phyloP scores from a whole-genome alignment of 2,797 vertebrate genomes.

The Hipposideros larvatus region DNA sequence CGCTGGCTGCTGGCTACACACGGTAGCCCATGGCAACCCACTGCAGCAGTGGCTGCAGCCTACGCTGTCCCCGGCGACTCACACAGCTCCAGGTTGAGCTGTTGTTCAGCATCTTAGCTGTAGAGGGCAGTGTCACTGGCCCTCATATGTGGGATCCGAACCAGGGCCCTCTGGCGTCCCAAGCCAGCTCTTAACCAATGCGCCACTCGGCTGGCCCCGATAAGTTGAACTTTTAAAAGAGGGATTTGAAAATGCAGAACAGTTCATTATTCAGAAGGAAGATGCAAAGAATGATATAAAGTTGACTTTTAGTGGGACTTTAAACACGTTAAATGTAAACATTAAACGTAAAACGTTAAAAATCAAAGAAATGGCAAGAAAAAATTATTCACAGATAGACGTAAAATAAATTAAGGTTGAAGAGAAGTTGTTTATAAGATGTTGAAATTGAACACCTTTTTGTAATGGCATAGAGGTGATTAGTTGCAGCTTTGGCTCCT shows the following conservation, averaged over 20 bases:
- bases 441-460: not conserved
- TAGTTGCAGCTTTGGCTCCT: not conserved
- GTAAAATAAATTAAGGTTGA: not conserved
- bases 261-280: constrained; percentile 6
- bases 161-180: too few relatives aligned
- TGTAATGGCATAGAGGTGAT: not conserved
- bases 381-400: not conserved
- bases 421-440: not conserved
- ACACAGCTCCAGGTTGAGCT: too few relatives aligned
- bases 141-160: too few relatives aligned
- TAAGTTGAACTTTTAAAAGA: constrained; percentile 15
- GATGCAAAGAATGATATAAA: not conserved
- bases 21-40: too few relatives aligned
- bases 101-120: too few relatives aligned
- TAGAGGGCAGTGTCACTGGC: too few relatives aligned
- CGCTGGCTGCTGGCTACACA: too few relatives aligned
- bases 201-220: not conserved
- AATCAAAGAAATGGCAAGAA: not conserved
- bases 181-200: too few relatives aligned
- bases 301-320: constrained; percentile 5
- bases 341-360: not conserved
- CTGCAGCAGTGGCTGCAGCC: too few relatives aligned
- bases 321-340: not conserved
- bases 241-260: not conserved
- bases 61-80: too few relatives aligned